phyloP scores from a whole-genome alignment of 2,113 vertebrate species.

The Axis porcinus region DNA sequence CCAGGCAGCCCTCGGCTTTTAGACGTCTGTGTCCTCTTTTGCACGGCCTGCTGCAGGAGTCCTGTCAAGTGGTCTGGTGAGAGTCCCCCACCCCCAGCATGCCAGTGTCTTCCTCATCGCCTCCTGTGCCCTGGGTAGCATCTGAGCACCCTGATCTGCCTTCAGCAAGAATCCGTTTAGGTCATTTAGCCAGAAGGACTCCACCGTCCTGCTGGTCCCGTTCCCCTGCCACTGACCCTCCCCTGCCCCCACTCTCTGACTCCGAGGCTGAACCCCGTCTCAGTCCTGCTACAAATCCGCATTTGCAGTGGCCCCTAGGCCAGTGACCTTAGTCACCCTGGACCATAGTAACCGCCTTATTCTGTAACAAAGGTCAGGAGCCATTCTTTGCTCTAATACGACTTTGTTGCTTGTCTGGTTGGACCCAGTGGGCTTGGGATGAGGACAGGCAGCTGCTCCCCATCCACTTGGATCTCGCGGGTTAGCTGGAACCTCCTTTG shows the following conservation, averaged over 20 bases:
- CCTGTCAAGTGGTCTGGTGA: background rate
- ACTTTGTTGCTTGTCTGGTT: background rate
- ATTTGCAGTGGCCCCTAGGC: background rate
- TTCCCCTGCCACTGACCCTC: too few species aligned
- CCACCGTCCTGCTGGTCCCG: background rate
- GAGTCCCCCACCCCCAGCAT: background rate
- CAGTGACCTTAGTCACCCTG: background rate
- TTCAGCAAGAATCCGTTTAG: background rate
- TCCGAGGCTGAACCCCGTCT: background rate
- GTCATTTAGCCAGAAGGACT: background rate
- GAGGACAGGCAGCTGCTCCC: background rate
- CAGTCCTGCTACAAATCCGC: background rate
- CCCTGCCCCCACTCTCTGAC: too few species aligned
- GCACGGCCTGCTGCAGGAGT: background rate
- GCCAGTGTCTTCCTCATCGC: background rate
- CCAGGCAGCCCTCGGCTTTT: background rate
- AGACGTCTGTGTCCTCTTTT: rapidly evolving
- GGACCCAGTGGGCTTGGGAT: background rate
- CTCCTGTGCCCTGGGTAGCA: background rate
- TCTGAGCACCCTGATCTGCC: background rate
- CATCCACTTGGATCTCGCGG: background rate
- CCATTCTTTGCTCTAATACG: background rate
- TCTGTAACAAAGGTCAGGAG: background rate
- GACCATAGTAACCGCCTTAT: background rate
- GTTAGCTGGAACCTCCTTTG: background rate